A percentile compares a stretch with the other conserved stretches of the same genome.
phyloP scores from a whole-genome alignment of 1,140 invertebrate species.

The Eriocheir sinensis region DNA sequence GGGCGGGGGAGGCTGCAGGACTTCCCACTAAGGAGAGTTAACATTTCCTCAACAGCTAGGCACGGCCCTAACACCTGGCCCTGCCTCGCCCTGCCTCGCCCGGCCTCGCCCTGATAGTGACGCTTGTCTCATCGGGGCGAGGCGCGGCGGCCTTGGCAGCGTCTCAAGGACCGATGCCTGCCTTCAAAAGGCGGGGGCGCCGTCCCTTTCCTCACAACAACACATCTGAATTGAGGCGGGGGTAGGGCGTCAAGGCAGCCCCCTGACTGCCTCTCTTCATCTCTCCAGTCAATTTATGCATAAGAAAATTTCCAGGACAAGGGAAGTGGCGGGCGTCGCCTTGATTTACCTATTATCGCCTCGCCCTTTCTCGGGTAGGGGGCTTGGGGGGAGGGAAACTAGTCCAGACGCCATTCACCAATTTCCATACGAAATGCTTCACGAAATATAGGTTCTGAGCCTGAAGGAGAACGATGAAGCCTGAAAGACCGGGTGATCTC shows the following conservation, averaged over 20 bases:
- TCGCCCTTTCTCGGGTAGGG: not conserved
- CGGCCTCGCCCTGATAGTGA: not conserved
- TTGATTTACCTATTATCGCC: constrained; percentile 11
- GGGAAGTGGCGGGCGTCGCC: constrained; percentile 17
- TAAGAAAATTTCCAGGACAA: constrained; percentile 25
- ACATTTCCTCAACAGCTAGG: not conserved
- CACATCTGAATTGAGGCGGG: not conserved
- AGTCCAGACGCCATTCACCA: not conserved
- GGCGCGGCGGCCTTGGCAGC: not conserved
- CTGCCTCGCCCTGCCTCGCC: too few relatives aligned
- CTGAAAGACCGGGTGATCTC: too few relatives aligned
- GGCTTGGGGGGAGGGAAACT: not conserved
- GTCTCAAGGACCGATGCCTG: too few relatives aligned
- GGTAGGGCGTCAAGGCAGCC: not conserved
- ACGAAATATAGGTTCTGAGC: constrained; percentile 15
- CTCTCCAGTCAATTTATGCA: not conserved
- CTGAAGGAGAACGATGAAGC: not conserved
- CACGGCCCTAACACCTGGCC: not conserved
- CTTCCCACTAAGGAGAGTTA: not conserved
- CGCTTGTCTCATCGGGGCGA: not conserved
- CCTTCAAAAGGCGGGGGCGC: too few relatives aligned
- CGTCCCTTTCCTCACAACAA: not conserved
- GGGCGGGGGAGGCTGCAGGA: not conserved
- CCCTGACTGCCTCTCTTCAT: not conserved
- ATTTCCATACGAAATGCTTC: not conserved